phyloP scores from a whole-genome alignment of 2,113 vertebrate genomes.

The Bujurquina vittata region DNA sequence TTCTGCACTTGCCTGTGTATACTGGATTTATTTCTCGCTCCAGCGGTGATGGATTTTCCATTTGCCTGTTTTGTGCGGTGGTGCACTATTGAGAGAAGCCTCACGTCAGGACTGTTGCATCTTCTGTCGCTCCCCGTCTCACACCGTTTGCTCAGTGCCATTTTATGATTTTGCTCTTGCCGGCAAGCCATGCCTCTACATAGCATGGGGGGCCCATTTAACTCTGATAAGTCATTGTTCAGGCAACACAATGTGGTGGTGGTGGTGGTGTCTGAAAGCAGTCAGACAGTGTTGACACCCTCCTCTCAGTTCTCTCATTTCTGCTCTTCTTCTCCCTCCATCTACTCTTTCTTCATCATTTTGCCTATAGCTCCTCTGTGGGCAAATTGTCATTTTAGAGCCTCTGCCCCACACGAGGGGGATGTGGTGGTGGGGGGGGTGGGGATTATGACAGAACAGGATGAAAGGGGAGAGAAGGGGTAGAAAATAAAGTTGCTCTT shows the following conservation, averaged over 20 bases:
- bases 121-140: conserved; percentile 45
- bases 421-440: neutral
- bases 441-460: conserved; percentile 67
- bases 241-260: conserved; percentile 21
- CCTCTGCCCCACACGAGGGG: conserved; percentile 8
- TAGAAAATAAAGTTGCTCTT: conserved; percentile 76
- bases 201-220: conserved; percentile 57
- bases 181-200: conserved; percentile 24
- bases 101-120: conserved; percentile 45
- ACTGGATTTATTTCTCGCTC: conserved; percentile 62
- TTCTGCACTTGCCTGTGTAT: conserved; percentile 34
- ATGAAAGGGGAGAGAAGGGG: conserved; percentile 54
- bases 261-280: neutral
- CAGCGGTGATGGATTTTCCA: conserved; percentile 64
- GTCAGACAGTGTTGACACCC: neutral
- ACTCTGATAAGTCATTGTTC: conserved; percentile 66
- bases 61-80: conserved; percentile 47
- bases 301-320: neutral
- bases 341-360: conserved; percentile 30
- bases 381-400: conserved; percentile 61
- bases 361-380: conserved; percentile 32
- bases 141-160: conserved; percentile 50
- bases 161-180: conserved; percentile 48
- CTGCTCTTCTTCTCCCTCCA: neutral
- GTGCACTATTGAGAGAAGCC: conserved; percentile 16